Evolutionary conservation across 2,797 vertebrate genomes (phyloP), one percentile per base, ranked within the genome.

Genomic region (Leucoraja ocellata): DNA sequence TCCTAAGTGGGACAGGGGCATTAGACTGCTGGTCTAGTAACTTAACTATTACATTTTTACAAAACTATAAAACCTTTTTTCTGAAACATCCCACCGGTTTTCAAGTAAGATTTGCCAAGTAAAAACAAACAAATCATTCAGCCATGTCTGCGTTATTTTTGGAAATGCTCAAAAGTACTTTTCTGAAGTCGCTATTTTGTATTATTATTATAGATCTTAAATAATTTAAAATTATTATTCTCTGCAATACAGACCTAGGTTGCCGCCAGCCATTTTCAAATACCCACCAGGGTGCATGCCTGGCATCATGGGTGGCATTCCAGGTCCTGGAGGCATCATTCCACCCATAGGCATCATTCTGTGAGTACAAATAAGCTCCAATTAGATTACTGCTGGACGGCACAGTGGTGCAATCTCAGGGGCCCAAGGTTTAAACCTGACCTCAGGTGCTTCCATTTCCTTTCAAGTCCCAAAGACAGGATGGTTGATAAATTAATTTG

Each of bases 281-380:
- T 93, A 23, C 95, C 93, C 96, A 97, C 97, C 97, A 97, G 97
- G 97, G 94, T 96, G 96, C 96, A 97, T 96, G 94, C 97, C 97
- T 95, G 97, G 96, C 96, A 97, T 96, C 93, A 97, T 96, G 94
- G 95, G 96, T 94, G 98, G 98, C 96, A 99, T 98, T 95, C 97
- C 97, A 39, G 96, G 96, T 93, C 96, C 97, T 94, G 97, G 98
- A 95, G 97, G 98, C 98, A 99, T 99, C 98, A 99, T 99, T 93
- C 98, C 98, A 96, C 98, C 98, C 98, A 99, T 99, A 0, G 96
- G 97, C 97, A 99, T 99, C 98, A 99, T 97, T 96, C 97, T 97
- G 63, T 94, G 79, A 92, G 94, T 95, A 94, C 95, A 94, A 93
- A 94, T 95, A n/a, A 88, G 46, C 16, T 73, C 2, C 65, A 11